Evolutionary conservation across 2,888 invertebrate genomes (phyloP).

Genomic region (Cheiracanthium punctorium): DNA sequence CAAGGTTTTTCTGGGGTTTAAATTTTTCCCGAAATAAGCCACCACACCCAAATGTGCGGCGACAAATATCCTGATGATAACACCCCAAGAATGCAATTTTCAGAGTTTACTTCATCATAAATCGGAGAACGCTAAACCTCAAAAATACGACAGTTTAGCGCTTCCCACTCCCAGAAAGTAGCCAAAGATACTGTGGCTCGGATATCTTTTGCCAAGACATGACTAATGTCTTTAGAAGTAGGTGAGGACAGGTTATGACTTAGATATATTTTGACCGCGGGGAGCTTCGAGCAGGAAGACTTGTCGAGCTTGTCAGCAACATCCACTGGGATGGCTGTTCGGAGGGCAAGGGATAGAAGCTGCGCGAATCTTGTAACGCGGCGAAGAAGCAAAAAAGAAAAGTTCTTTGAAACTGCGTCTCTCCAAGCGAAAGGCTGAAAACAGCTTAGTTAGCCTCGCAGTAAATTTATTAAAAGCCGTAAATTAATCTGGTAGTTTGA

Average conservation of each 20-base stretch:
- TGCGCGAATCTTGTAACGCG: not conserved
- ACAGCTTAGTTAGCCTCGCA: conserved; percentile 17
- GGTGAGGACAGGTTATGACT: conserved; percentile 39
- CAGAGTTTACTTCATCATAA: not conserved
- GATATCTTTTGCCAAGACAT: conserved; percentile 22
- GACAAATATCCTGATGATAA: not conserved
- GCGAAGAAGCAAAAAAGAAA: too few relatives aligned
- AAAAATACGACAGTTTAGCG: conserved; percentile 50
- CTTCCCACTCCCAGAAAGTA: conserved; percentile 19
- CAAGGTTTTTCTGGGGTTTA: not conserved
- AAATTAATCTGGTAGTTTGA: conserved; percentile 20
- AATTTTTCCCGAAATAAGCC: not conserved
- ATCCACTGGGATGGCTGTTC: conserved; percentile 18
- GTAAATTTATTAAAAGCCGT: conserved; percentile 20
- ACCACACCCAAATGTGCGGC: not conserved
- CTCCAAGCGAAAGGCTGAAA: not conserved
- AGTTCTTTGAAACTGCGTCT: not conserved
- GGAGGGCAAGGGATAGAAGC: not conserved
- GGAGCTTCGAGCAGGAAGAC: conserved; percentile 22
- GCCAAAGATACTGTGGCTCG: not conserved
- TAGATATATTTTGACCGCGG: conserved; percentile 33
- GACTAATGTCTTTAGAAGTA: conserved; percentile 30
- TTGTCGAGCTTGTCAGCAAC: conserved; percentile 25
- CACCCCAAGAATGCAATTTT: conserved; percentile 7
- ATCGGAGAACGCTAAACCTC: conserved; percentile 6